Evolutionary conservation across 2,888 invertebrate species (phyloP), one percentile per base, ranked within the genome.

Genomic region (Netelia virgata): DNA sequence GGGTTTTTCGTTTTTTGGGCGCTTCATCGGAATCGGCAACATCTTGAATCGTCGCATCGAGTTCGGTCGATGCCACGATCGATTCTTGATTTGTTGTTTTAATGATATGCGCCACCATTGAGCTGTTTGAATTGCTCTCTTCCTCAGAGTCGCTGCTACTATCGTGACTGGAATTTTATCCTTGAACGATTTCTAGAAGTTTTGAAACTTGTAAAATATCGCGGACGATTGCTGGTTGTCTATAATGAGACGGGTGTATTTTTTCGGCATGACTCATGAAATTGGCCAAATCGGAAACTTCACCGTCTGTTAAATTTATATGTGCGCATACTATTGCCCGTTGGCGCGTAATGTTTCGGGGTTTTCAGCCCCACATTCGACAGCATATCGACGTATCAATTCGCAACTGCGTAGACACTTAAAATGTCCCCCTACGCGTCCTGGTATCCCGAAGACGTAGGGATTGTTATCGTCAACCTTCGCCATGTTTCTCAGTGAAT

Each of bases 121-220:
- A 28, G 28, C 2, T 28, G 28, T 28, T 28, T 28, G 28, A 28
- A 5, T 28, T 28, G 3, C 6, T 28, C 28, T 28, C 28, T 5
- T 28, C 28, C 28, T 28, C 28, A 28, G 28, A 28, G 53, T 28
- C 16, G n/a, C 16, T 28, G 55, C n/a, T 10, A 3, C 10, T 20
- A 1, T 70, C 72, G 2, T 47, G 16, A 10, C 64, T 53, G 8
- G 28, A 16, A 11, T 57, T 47, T 11, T 68, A 50, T 11, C 76
- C 82, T 66, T 88, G 88, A 1, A 87, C 88, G 5, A 69, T 69
- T 47, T 89, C 83, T 53, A 88, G 79, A 55, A 88, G 61, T 70
- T 85, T 84, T 0, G 87, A 87, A 20, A 89, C 83, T 43, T 70
- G 41, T 61, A 85, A 47, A 18, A 88, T 87, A 28, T 88, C 88